Evolutionary conservation across 2,888 invertebrate genomes (phyloP).

Genomic region (Cantharis rustica): DNA sequence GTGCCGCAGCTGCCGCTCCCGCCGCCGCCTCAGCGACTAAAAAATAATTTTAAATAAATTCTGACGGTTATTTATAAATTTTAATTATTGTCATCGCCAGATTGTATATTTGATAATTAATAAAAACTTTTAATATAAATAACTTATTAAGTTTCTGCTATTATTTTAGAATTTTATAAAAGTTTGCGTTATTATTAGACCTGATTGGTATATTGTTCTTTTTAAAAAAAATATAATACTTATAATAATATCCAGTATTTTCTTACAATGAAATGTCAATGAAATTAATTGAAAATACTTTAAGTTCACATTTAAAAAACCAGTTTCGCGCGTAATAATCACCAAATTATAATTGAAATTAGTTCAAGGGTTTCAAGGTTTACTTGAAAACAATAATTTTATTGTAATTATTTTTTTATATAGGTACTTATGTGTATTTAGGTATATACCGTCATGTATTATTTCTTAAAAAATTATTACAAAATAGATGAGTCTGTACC

Average conservation of each 20-base stretch:
- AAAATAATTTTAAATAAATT: neutral
- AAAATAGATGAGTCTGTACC: neutral
- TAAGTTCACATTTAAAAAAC: conserved; percentile 14
- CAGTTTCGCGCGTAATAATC: neutral
- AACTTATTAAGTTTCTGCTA: no score
- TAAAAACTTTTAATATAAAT: neutral
- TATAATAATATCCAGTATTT: neutral
- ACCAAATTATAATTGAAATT: neutral
- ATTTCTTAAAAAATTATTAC: neutral
- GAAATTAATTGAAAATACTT: neutral
- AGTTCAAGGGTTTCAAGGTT: conserved; percentile 19
- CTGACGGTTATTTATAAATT: neutral
- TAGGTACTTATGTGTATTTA: no score
- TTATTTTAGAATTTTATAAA: no score
- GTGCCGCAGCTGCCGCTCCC: neutral
- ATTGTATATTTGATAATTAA: neutral
- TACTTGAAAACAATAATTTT: neutral
- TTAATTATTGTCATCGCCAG: neutral
- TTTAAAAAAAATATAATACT: neutral
- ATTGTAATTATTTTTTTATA: neutral
- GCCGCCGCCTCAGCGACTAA: no score
- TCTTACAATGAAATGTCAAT: conserved; percentile 10
- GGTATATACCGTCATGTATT: neutral
- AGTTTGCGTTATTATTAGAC: no score
- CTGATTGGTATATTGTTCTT: no score